Percentiles rank a stretch among this genome's conserved stretches.
Evolutionary conservation across 2,888 invertebrate species (phyloP).

Genomic region (Neuroscelio doddi): DNA sequence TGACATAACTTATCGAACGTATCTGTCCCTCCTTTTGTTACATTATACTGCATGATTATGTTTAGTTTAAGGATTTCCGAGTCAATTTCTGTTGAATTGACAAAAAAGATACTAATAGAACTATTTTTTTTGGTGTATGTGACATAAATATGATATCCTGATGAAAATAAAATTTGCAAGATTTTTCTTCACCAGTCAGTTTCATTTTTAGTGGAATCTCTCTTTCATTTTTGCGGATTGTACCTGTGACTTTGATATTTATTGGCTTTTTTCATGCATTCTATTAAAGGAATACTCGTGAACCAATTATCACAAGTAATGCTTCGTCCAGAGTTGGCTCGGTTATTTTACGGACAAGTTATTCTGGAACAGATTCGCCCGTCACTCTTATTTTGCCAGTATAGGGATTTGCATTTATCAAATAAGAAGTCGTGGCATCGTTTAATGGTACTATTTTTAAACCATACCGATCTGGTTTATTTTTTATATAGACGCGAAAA

Average conservation of each 20-base stretch:
- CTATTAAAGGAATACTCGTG: conserved; percentile 30
- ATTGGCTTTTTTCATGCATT: conserved; percentile 22
- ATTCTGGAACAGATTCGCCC: not conserved
- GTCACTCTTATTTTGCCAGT: not conserved
- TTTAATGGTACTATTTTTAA: conserved; percentile 62
- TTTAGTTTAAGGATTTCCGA: no score
- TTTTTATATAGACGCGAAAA: conserved; percentile 56
- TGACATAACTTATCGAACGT: no score
- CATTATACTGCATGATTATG: no score
- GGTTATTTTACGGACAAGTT: conserved; percentile 1
- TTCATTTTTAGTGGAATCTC: conserved; percentile 39
- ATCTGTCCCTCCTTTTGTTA: no score
- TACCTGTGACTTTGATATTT: conserved; percentile 38
- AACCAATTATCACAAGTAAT: conserved; percentile 21
- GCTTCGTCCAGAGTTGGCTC: conserved; percentile 4
- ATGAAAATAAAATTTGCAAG: no score
- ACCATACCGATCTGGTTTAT: conserved; percentile 63
- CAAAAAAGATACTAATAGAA: no score
- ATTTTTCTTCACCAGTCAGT: conserved; percentile 17
- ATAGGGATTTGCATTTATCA: conserved; percentile 32
- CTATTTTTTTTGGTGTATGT: no score
- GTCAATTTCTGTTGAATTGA: no score
- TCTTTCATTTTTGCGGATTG: conserved; percentile 43
- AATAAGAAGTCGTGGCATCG: conserved; percentile 60
- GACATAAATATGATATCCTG: no score